Evolutionary conservation across 1,140 invertebrate genomes (phyloP).

Genomic region (Schmidtea mediterranea): DNA sequence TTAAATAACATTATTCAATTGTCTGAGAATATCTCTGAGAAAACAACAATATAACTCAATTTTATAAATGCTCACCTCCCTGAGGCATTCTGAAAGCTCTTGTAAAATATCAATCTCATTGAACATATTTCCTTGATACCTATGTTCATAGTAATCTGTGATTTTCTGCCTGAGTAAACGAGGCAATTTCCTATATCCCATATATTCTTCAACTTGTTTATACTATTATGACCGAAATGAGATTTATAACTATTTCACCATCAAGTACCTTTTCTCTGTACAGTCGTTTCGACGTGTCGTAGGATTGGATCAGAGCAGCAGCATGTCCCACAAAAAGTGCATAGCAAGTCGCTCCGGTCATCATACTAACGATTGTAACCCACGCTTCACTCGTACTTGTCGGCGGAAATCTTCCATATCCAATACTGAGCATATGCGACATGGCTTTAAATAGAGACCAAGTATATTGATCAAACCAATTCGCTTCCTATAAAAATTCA

Average conservation of each 20-base stretch:
- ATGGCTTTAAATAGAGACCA: slow-evolving; percentile 92
- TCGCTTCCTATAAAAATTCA: slow-evolving; percentile 51
- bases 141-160: slow-evolving; percentile 69
- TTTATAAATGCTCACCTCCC: slow-evolving; percentile 38
- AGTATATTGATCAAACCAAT: slow-evolving; percentile 80
- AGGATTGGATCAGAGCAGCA: slow-evolving; percentile 73
- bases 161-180: slow-evolving; percentile 73
- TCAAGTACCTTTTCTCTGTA: slow-evolving; percentile 60
- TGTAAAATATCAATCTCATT: slow-evolving; percentile 82
- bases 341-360: slow-evolving; percentile 47
- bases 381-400: slow-evolving; percentile 81
- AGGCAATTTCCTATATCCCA: slow-evolving; percentile 82
- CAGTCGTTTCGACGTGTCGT: slow-evolving; percentile 69
- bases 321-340: slow-evolving; percentile 85
- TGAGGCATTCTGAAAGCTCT: slow-evolving; percentile 76
- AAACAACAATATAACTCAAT: too few relatives aligned
- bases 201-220: slow-evolving; percentile 97
- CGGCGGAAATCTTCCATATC: slow-evolving; percentile 47
- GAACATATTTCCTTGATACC: too few relatives aligned
- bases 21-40: too few relatives aligned
- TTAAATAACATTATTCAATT: too few relatives aligned
- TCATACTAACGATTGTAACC: slow-evolving; percentile 85
- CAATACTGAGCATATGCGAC: slow-evolving; percentile 86
- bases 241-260: neutral
- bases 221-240: slow-evolving; percentile 35